These are phyloP conservation scores for Serranus cabrilla DNA, from an alignment of 2,797 vertebrate species.

Conservation along the genomic window DNA sequence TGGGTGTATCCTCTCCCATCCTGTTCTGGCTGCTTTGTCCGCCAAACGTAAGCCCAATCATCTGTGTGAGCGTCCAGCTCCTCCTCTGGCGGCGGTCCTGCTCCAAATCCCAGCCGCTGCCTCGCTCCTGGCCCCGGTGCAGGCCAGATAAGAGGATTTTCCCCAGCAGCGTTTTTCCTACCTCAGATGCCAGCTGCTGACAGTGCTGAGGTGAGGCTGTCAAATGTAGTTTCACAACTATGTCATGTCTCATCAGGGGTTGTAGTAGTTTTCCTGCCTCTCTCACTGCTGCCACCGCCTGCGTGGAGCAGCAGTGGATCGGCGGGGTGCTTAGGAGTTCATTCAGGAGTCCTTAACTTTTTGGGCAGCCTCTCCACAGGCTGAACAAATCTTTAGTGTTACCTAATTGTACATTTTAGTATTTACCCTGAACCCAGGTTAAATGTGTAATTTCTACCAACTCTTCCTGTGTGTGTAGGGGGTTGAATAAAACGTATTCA, in stretches of 20 bases:
- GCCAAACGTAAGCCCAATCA: conserved; percentile 43
- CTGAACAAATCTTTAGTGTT: neutral
- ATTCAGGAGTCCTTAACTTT: neutral
- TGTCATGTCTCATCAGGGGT: conserved; percentile 36
- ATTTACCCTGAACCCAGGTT: too few relatives aligned
- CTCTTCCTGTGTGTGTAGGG: too few relatives aligned
- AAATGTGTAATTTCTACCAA: too few relatives aligned
- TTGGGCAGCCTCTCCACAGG: neutral
- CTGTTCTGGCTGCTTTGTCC: conserved; percentile 38
- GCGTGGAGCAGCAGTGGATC: conserved; percentile 7
- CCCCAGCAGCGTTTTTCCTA: conserved; percentile 11
- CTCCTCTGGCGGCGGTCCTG: conserved; percentile 42
- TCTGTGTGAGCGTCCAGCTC: conserved; percentile 30
- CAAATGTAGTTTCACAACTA: conserved; percentile 52
- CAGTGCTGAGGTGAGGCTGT: conserved; percentile 59
- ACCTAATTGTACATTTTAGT: too few relatives aligned
- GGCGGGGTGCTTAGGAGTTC: neutral
- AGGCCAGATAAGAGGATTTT: conserved; percentile 63
- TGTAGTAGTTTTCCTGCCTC: conserved; percentile 9
- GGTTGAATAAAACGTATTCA: too few relatives aligned
- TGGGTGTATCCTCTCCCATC: conserved; percentile 44
- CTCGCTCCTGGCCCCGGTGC: conserved; percentile 37
- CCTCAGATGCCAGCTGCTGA: conserved; percentile 59
- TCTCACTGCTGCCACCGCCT: neutral
- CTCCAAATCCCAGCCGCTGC: conserved; percentile 56